phyloP scores from a whole-genome alignment of 1,140 invertebrate species.

The Zaprionus davidi region DNA sequence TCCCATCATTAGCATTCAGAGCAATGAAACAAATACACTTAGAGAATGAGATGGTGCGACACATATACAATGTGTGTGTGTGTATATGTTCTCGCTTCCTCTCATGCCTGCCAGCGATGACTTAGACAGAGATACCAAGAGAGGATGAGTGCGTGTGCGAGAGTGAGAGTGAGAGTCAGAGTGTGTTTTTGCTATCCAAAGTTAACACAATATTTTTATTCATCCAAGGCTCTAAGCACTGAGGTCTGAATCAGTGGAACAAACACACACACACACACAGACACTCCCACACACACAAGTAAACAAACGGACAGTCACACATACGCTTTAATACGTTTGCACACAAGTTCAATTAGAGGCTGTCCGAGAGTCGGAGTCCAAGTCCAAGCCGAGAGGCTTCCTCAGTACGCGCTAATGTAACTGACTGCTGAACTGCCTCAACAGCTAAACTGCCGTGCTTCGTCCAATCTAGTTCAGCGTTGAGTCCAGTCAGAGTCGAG shows the following conservation, averaged over 20 bases:
- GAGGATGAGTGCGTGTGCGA: background rate
- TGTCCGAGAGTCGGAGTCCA: conserved; percentile 19
- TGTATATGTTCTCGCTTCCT: conserved; percentile 14
- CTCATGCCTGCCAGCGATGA: conserved; percentile 35
- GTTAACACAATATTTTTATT: conserved; percentile 82
- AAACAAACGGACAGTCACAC: conserved; percentile 65
- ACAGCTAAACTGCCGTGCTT: background rate
- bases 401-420: background rate
- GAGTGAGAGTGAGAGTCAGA: conserved; percentile 17
- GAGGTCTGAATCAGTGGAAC: conserved; percentile 34
- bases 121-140: conserved; percentile 8
- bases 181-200: conserved; percentile 56
- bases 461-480: background rate
- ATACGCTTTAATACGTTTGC: conserved; percentile 75
- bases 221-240: conserved; percentile 67
- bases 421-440: background rate
- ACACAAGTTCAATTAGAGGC: conserved; percentile 80
- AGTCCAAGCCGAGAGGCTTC: background rate
- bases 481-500: background rate
- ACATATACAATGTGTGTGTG: conserved; percentile 1
- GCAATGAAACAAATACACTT: conserved; percentile 83
- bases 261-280: conserved; percentile 11
- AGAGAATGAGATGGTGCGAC: conserved; percentile 44
- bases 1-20: conserved; percentile 82
- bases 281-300: conserved; percentile 28